Evolutionary conservation across 2,113 vertebrate species (phyloP), one percentile per base, ranked within the genome.

Genomic region (Notothenia coriiceps): DNA sequence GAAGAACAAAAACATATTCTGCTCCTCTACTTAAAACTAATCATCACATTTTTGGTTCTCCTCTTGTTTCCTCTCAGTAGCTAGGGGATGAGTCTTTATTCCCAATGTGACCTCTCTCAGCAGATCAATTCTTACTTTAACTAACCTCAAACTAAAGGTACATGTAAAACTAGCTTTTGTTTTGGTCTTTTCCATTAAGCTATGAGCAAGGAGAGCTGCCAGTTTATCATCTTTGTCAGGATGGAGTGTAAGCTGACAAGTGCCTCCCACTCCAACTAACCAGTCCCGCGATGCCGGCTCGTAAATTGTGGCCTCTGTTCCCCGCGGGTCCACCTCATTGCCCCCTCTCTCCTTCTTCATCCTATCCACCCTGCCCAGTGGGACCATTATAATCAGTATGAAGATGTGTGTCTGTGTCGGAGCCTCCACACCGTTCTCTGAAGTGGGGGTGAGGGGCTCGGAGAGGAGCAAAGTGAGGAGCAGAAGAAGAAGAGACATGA

Each of bases 371-470:
- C 77, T 85, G 67, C 85, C 86, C 87, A 60, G 56, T 77, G 18
- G 93, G 91, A 90, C 87, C 78, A 85, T 67, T 89, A 76, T 55
- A 92, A 90, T 85, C 85, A 84, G 88, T 73, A 64, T 47, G 82
- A 73, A 70, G 79, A 75, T 76, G 78, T 75, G 80, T 77, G 74
- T 89, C 71, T 86, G 74, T 60, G 54, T 63, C 22, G 1, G 65
- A 69, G 70, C 80, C 77, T 80, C 60, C 20, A 17, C 78, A 22
- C 74, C 71, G 74, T 35, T 80, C 60, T 20, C 64, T 83, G 40
- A 70, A 70, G 74, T 25, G 74, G 66, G 20, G 14, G 13, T 25
- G 67, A 50, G 52, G 14, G 15, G n/a, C 49, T 46, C 1, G 4
- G 67, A 50, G 68, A 78, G 87, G 29, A 29, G 29, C 29, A 74